These are phyloP conservation scores for Leptinotarsa defecta DNA, from an alignment of 1,140 invertebrate species.

Conservation along the genomic window DNA sequence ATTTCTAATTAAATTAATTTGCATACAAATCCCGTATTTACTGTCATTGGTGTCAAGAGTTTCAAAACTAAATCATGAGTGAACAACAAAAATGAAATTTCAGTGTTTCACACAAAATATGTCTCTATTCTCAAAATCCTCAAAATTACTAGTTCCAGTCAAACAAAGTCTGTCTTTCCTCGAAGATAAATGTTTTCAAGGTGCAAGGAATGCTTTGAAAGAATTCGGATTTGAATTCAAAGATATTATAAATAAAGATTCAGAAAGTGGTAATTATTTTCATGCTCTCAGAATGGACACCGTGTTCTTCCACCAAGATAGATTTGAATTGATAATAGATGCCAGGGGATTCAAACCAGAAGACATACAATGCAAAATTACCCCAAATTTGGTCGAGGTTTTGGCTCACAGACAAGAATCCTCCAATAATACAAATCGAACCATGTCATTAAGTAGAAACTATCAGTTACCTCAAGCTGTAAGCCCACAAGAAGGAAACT, in stretches of 20 bases:
- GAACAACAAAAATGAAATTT: no score
- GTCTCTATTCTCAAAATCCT: slow-evolving; percentile 10
- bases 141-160: slow-evolving; percentile 24
- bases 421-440: slow-evolving; percentile 29
- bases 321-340: slow-evolving; percentile 41
- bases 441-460: slow-evolving; percentile 37
- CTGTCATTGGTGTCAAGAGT: no score
- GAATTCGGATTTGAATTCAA: slow-evolving; percentile 8
- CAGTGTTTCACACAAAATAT: background rate
- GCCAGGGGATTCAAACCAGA: slow-evolving; percentile 43
- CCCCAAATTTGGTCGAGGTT: slow-evolving; percentile 36
- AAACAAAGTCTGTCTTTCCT: slow-evolving; percentile 20
- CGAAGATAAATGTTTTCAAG: slow-evolving; percentile 21
- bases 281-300: slow-evolving; percentile 28
- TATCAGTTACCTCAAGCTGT: slow-evolving; percentile 43
- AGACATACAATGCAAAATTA: slow-evolving; percentile 42
- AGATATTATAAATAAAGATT: slow-evolving; percentile 1
- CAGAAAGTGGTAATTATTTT: background rate
- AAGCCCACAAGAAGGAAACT: slow-evolving; percentile 37
- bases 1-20: no score
- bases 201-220: slow-evolving; percentile 10
- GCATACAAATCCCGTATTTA: no score
- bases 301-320: slow-evolving; percentile 31
- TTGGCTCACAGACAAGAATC: slow-evolving; percentile 36
- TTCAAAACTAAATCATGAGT: no score